These are phyloP conservation scores for Chrysopilus asiliformis DNA, from an alignment of 2,888 invertebrate species.

Conservation along the genomic window DNA sequence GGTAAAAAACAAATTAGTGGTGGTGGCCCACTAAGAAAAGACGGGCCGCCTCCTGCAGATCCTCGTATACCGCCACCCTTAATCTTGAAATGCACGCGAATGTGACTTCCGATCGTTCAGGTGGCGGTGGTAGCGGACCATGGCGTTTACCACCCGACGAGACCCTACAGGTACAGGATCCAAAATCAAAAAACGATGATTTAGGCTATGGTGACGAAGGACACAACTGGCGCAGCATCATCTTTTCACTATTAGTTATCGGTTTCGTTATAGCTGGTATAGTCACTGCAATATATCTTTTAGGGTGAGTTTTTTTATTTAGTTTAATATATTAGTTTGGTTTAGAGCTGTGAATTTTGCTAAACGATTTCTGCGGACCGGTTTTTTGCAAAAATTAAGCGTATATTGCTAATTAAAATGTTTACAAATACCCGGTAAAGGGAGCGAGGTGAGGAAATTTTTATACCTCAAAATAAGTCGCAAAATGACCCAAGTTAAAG, in stretches of 20 bases:
- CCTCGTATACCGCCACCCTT: conserved; percentile 15
- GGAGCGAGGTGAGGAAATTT: no score
- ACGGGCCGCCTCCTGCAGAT: conserved; percentile 36
- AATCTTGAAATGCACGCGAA: conserved; percentile 63
- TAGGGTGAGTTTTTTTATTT: conserved; percentile 60
- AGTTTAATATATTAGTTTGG: no score
- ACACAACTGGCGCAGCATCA: conserved; percentile 80
- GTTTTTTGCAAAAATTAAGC: no score
- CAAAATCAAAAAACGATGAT: conserved; percentile 70
- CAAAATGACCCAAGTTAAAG: no score
- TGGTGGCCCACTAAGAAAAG: conserved; percentile 22
- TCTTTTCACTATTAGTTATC: conserved; percentile 76
- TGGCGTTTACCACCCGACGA: conserved; percentile 89
- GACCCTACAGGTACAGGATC: conserved; percentile 81
- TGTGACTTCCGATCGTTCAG: conserved; percentile 70
- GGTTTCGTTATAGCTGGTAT: conserved; percentile 77
- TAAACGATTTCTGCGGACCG: no score
- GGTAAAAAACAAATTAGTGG: conserved; percentile 21
- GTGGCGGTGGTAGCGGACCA: conserved; percentile 48
- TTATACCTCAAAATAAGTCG: no score
- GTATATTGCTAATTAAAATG: no score
- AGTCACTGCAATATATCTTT: conserved; percentile 75
- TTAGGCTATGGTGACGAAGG: conserved; percentile 66
- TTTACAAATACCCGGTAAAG: no score
- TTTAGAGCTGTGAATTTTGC: no score